Conservation (phyloP, 2,797 vertebrate genomes). For the Lateolabrax maculatus region DNA sequence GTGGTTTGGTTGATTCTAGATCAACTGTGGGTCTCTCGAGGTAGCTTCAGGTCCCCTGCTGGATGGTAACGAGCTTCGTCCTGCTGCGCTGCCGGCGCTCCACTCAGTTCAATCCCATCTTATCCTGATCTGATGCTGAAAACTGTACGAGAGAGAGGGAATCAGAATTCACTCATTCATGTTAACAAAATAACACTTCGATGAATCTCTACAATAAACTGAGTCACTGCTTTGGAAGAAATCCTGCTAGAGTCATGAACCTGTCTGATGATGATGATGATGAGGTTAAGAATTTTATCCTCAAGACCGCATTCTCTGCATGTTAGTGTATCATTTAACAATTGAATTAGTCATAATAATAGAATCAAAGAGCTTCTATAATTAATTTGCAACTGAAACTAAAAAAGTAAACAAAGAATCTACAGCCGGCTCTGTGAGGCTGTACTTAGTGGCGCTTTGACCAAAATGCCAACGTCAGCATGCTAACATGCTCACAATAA, state of each 20-base stretch:
- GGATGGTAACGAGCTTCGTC: constrained; percentile 2
- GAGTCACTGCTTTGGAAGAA: neutral
- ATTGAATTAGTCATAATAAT: neutral
- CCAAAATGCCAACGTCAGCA: neutral
- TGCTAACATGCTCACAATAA: neutral
- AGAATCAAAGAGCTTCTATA: neutral
- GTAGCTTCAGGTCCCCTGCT: neutral
- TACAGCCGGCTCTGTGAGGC: neutral
- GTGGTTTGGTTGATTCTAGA: neutral
- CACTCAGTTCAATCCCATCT: constrained; percentile 47
- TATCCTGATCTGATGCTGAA: constrained; percentile 38
- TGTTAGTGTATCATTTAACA: neutral
- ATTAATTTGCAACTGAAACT: neutral
- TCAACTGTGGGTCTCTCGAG: neutral
- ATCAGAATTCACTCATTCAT: neutral
- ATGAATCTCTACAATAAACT: neutral
- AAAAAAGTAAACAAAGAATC: neutral
- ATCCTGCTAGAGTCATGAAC: constrained; percentile 14
- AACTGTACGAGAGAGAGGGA: neutral
- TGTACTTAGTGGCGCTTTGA: neutral
- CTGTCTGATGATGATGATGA: too few species aligned
- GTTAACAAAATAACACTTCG: neutral
- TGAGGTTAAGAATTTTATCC: neutral
- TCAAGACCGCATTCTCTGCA: neutral
- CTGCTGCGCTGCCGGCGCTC: neutral